Conservation (phyloP, 2,888 invertebrate species). For the Furcula furcula region DNA sequence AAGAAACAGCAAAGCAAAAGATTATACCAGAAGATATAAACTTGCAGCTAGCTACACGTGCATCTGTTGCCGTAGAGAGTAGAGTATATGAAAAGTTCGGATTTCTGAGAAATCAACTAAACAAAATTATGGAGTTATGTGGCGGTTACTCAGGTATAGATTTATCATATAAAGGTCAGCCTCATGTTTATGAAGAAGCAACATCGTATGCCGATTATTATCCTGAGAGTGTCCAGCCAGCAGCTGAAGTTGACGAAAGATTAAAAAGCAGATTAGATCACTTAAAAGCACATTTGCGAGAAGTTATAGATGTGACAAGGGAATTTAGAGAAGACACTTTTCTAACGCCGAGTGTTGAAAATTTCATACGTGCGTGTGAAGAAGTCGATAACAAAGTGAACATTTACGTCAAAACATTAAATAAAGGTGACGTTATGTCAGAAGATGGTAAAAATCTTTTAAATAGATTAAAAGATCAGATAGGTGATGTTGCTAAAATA, state of each 20-base stretch:
- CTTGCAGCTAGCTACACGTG: background rate
- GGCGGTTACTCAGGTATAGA: conserved; percentile 20
- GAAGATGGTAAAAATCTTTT: conserved; percentile 14
- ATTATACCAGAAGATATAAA: background rate
- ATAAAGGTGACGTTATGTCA: conserved; percentile 3
- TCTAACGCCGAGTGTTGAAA: conserved; percentile 24
- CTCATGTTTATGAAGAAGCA: background rate
- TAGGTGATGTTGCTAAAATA: conserved; percentile 32
- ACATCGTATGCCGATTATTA: background rate
- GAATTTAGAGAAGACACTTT: conserved; percentile 22
- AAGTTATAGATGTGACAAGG: conserved; percentile 26
- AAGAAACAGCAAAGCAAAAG: background rate
- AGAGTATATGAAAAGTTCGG: conserved; percentile 15
- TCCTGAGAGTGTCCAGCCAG: background rate
- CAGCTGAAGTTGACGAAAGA: conserved; percentile 6
- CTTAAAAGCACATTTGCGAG: conserved; percentile 27
- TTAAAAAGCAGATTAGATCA: conserved; percentile 21
- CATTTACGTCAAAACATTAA: conserved; percentile 6
- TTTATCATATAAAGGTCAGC: background rate
- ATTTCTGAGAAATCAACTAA: conserved; percentile 24
- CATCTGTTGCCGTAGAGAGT: background rate
- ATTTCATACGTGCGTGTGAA: conserved; percentile 29
- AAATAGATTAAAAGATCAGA: conserved; percentile 28
- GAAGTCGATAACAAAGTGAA: conserved; percentile 26
- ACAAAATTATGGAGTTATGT: conserved; percentile 28